These are phyloP conservation scores for Microplitis deprimator DNA, from an alignment of 2,888 invertebrate genomes.

Conservation along the genomic window DNA sequence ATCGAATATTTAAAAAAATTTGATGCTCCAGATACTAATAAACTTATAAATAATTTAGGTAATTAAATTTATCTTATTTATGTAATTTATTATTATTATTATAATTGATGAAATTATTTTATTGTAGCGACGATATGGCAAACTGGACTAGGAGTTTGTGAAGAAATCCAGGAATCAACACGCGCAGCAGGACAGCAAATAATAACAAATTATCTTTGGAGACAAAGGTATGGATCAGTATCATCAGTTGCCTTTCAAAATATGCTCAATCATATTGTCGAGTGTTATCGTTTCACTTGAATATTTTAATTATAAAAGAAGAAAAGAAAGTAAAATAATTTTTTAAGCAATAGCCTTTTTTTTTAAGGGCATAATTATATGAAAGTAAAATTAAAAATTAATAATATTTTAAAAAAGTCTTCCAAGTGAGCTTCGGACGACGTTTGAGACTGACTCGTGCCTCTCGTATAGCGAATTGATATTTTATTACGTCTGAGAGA, in stretches of 20 bases:
- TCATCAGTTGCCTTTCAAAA: conserved; percentile 67
- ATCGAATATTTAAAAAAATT: conserved; percentile 70
- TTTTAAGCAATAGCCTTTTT: conserved; percentile 39
- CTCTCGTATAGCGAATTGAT: conserved; percentile 28
- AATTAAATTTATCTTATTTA: conserved; percentile 53
- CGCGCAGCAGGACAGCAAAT: conserved; percentile 65
- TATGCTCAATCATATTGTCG: conserved; percentile 71
- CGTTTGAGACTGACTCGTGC: conserved; percentile 41
- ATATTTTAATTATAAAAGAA: background rate
- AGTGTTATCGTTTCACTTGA: conserved; percentile 65
- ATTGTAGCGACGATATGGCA: conserved; percentile 78
- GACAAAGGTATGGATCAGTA: conserved; percentile 68
- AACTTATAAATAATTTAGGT: conserved; percentile 71
- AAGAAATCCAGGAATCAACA: conserved; percentile 72
- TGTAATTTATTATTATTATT: conserved; percentile 70
- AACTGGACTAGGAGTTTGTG: conserved; percentile 76
- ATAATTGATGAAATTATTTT: conserved; percentile 43
- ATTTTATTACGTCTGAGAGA: conserved; percentile 21
- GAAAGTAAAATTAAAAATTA: too few species aligned
- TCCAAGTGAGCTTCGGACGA: conserved; percentile 32
- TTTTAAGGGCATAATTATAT: background rate
- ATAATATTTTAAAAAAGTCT: conserved; percentile 26
- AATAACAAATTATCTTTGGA: conserved; percentile 71
- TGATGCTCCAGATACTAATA: conserved; percentile 69
- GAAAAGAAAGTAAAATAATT: background rate